These are phyloP conservation scores for Triplophysa dalaica DNA, from an alignment of 2,113 vertebrate species.

Conservation along the genomic window DNA sequence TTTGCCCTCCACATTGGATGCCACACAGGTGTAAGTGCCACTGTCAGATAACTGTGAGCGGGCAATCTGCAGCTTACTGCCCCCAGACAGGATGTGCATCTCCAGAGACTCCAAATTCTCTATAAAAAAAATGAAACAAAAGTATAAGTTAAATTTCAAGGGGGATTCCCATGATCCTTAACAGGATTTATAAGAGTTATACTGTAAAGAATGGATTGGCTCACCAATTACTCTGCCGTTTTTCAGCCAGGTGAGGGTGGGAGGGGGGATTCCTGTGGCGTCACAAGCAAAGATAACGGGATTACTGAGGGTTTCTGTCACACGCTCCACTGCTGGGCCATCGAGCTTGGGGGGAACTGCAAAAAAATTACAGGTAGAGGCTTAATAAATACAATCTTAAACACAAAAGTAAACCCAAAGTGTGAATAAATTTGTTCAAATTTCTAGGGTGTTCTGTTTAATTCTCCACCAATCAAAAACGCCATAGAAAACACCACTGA, in stretches of 20 bases:
- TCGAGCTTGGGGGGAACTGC: conserved; percentile 90
- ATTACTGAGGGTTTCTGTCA: conserved; percentile 84
- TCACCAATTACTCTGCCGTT: conserved; percentile 85
- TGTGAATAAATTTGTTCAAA: too few relatives aligned
- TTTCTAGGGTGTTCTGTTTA: too few relatives aligned
- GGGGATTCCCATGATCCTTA: not conserved
- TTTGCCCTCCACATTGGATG: conserved; percentile 87
- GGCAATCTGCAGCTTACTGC: conserved; percentile 88
- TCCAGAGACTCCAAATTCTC: conserved; percentile 86
- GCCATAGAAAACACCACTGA: too few relatives aligned
- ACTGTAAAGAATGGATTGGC: not conserved
- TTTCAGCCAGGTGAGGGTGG: conserved; percentile 87
- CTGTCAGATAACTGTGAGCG: conserved; percentile 83
- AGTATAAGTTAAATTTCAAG: not conserved
- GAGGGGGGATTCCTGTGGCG: conserved; percentile 89
- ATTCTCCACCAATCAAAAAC: too few relatives aligned
- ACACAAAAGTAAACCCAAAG: too few relatives aligned
- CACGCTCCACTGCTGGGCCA: conserved; percentile 75
- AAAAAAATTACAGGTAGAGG: not conserved
- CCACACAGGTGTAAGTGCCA: conserved; percentile 86
- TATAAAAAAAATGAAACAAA: conserved; percentile 55
- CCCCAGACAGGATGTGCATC: conserved; percentile 89
- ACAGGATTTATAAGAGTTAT: not conserved
- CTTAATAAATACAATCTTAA: too few relatives aligned
- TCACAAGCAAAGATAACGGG: conserved; percentile 88